Evolutionary conservation across 2,113 vertebrate species (phyloP), one percentile per base, ranked within the genome.

Genomic region (Xiphophorus hellerii): DNA sequence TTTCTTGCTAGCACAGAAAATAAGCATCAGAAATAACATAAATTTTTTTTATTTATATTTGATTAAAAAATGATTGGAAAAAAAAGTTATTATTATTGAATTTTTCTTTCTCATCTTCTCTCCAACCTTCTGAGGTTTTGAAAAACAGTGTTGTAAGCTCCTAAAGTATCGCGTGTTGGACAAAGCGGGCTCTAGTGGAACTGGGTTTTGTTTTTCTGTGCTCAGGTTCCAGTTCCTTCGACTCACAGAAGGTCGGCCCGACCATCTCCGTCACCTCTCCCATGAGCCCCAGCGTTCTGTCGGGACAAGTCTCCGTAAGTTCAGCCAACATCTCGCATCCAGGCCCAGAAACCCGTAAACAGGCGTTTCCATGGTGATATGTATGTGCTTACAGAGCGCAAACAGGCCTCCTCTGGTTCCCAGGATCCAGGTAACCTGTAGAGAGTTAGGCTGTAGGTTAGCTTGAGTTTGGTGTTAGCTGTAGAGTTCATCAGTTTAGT

Each of bases 211-310:
- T 7, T 4, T 0, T 30, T 71, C 62, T 82, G 9, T 51, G 15
- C 76, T 64, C 70, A 99, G 97, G 96, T 94, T 98, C 97, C 83
- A 97, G 96, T 90, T 98, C 97, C 71, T 98, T 99, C 62, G 96
- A 98, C 89, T 97, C 97, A 80, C 98, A 98, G 89, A 98, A 98
- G 93, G 96, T 98, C 86, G 96, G 96, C 48, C 97, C 97, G 20
- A 96, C 97, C 77, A 98, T 98, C 92, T 98, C 97, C 0, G 96
- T 99, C 89, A 98, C 97, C 2, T 98, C 97, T 89, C 97, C 97
- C 76, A 94, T 98, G 95, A 99, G 96, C 92, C 96, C 97, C 69
- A 94, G 95, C 58, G 90, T 96, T 95, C 92, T 97, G 77, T 96
- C 96, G 44, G 96, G 96, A 95, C 97, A 97, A 90, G 95, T 98